Evolutionary conservation across 2,888 invertebrate species (phyloP), one percentile per base, ranked within the genome.

Genomic region (Caenorhabditis becei): DNA sequence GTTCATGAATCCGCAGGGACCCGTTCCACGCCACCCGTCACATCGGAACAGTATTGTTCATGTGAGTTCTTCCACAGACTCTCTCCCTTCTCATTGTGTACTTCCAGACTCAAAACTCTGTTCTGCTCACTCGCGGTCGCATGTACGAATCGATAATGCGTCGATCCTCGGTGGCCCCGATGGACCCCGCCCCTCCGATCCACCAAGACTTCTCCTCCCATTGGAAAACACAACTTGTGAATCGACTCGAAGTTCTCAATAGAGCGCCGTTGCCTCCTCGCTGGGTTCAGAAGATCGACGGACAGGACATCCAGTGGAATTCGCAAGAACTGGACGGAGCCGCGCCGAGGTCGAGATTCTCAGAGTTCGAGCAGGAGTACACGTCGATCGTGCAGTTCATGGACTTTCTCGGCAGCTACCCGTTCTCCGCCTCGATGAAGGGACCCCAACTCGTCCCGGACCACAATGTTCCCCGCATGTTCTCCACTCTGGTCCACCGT

Each of bases 131-230:
- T 16, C 53, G 74, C 18, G 70, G 67, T 18, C 69, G 63, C 53
- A 63, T 80, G 58, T 80, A 80, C 32, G 80, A 80, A 37, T 80
- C 80, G 20, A 80, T 80, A 14, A 63, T 70, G 28, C 16, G 79
- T 35, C 23, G 74, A 26, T 37, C 74, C 1, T 74, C 74, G 0
- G 49, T 63, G 10, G 49, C 69, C 26, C 59, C 74, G n/a, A 24
- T 18, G 11, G 14, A 26, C 2, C 11, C 32, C 1, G 20, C 58
- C 2, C 47, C 28, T 2, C 58, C 63, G 2, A 24, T 51, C 28
- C 47, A 37, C 18, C 63, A 72, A 35, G 66, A 74, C 28, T 47
- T n/a, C n/a, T n/a, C 59, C n/a, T 5, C n/a, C 1, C 14, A 65
- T 16, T 79, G 79, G 79, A 79, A 74, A 53, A 63, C 53, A 10